Percentiles rank a stretch among this genome's conserved stretches.
phyloP scores from a whole-genome alignment of 2,797 vertebrate genomes.

The Pseudochirops cupreus region DNA sequence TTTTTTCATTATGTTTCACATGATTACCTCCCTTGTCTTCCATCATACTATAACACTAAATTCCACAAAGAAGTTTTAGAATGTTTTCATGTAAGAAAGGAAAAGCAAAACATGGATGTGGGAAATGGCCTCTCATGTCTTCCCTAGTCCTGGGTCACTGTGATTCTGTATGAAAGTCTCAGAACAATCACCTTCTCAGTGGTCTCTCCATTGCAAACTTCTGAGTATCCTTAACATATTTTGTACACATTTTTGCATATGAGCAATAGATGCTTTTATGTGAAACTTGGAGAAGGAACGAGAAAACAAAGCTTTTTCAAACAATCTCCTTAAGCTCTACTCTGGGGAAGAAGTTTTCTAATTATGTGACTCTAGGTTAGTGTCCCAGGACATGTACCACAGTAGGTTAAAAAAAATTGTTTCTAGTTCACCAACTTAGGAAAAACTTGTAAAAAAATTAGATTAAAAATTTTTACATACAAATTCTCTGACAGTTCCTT shows the following conservation, averaged over 20 bases:
- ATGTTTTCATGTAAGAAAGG: background rate
- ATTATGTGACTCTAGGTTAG: slow-evolving; percentile 66
- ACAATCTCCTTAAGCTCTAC: slow-evolving; percentile 63
- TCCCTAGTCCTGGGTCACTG: background rate
- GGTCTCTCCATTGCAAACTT: slow-evolving; percentile 3
- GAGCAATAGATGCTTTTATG: slow-evolving; percentile 65
- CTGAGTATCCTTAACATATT: slow-evolving; percentile 57
- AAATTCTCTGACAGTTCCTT: slow-evolving; percentile 79
- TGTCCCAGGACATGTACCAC: slow-evolving; percentile 73
- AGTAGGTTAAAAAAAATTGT: slow-evolving; percentile 66
- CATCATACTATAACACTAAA: background rate
- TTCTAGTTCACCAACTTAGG: slow-evolving; percentile 76
- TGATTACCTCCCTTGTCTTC: too few species aligned
- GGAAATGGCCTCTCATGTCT: background rate
- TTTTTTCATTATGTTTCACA: background rate
- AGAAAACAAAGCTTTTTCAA: slow-evolving; percentile 68
- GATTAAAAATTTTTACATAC: slow-evolving; percentile 77
- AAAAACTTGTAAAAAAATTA: slow-evolving; percentile 77
- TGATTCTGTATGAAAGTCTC: background rate
- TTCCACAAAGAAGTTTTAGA: background rate
- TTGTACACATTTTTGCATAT: slow-evolving; percentile 69
- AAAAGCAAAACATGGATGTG: background rate
- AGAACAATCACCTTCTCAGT: background rate
- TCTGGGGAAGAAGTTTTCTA: slow-evolving; percentile 75
- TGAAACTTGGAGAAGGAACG: slow-evolving; percentile 71